A percentile compares a stretch with the other conserved stretches of the same genome.
These are phyloP conservation scores for Sebastes cheni DNA, from an alignment of 2,797 vertebrate species.

Conservation along the genomic window DNA sequence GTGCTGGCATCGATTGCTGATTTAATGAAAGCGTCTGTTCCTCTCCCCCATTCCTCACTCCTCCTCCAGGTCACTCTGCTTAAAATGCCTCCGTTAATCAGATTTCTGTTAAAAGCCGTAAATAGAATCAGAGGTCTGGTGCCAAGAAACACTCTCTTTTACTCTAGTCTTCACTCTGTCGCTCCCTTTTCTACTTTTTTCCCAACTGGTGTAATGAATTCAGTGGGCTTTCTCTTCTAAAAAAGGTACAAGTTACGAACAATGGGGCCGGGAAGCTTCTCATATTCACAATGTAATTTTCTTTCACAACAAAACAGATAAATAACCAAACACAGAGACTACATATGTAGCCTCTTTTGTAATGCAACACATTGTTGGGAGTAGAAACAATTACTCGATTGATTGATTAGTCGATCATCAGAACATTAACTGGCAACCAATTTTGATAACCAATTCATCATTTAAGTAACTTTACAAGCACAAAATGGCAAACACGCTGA, in stretches of 20 bases:
- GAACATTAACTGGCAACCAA: neutral
- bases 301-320: neutral
- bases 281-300: neutral
- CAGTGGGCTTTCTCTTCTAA: neutral
- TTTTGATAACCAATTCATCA: neutral
- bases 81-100: conserved; percentile 83
- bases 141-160: conserved; percentile 67
- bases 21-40: conserved; percentile 83
- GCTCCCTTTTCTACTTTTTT: conserved; percentile 22
- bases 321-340: neutral
- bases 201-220: conserved; percentile 3
- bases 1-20: conserved; percentile 81
- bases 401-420: neutral
- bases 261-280: neutral
- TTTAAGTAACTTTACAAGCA: neutral
- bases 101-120: conserved; percentile 82
- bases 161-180: conserved; percentile 30
- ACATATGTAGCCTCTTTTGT: neutral
- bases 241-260: neutral
- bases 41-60: conserved; percentile 73
- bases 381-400: neutral
- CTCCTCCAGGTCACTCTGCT: conserved; percentile 77
- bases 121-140: conserved; percentile 75
- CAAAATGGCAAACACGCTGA: neutral
- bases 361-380: neutral